These are phyloP conservation scores for Shinisaurus crocodilurus DNA, from an alignment of 2,113 vertebrate species.

Conservation along the genomic window DNA sequence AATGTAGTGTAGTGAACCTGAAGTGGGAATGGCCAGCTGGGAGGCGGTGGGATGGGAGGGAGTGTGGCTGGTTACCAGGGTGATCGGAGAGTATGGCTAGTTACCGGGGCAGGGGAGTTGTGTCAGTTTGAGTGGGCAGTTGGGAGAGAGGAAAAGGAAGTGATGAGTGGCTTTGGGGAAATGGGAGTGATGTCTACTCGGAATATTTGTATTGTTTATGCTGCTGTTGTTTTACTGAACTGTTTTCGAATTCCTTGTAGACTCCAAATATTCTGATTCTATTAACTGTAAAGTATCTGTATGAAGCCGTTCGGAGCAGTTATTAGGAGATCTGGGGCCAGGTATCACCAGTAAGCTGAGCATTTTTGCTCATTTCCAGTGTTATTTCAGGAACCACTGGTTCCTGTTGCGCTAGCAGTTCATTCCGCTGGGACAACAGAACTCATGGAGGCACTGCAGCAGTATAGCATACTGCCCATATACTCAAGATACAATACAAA, in stretches of 20 bases:
- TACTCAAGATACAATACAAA: too few species aligned
- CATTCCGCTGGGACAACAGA: too few species aligned
- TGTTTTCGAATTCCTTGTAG: neutral
- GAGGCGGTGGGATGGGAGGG: neutral
- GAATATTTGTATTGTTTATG: neutral
- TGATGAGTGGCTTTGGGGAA: neutral
- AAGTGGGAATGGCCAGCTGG: neutral
- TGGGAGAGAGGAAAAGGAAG: neutral
- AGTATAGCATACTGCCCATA: too few species aligned
- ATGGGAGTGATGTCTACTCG: neutral
- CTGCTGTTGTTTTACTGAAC: neutral
- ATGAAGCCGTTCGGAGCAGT: too few species aligned
- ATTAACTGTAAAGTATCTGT: too few species aligned
- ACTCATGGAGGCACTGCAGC: too few species aligned
- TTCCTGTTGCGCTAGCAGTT: too few species aligned
- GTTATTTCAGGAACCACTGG: too few species aligned
- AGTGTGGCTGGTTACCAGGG: neutral
- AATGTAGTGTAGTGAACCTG: neutral
- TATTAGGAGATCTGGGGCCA: too few species aligned
- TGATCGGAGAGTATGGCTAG: neutral
- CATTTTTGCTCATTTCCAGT: too few species aligned
- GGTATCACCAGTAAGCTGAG: too few species aligned
- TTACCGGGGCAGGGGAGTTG: neutral
- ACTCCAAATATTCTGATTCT: neutral
- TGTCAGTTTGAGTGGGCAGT: neutral